Base-by-base conservation (phyloP, 2,888 invertebrate genomes). In the Mimas tiliae region DNA sequence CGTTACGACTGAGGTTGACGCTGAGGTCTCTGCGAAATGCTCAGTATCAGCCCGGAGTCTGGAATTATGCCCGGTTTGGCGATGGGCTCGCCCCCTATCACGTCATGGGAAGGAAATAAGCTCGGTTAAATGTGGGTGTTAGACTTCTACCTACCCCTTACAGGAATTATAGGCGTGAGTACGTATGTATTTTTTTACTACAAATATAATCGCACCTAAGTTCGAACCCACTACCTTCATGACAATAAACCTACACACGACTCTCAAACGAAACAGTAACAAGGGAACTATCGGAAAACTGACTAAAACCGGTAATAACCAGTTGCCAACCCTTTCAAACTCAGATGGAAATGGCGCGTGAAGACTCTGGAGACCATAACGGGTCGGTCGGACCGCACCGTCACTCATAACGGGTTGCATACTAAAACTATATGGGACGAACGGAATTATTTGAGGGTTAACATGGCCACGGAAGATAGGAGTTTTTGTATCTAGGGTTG, bases 281-380 rank as follows among this genome's bases (percentile, higher is more conserved):
- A 12, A 19, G 11, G 42, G 12, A 58, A 58, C 42, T 58, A 19
- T 65, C 34, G 53, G 19, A 65, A 64, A 62, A 73, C 58, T 58
- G 66, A 67, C 42, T 64, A 55, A 64, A 63, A 69, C 63, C 69
- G 38, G 67, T 68, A 65, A 72, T 74, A 71, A 67, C 64, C 69
- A 27, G 16, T 47, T 48, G 27, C 66, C 62, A 48, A 70, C 62
- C 66, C 66, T 68, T 65, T 67, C 69, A 68, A 53, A 68, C 65
- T 65, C 47, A 64, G 50, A 65, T 70, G 70, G 69, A 72, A 75
- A 77, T 77, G 74, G 68, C 62, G 67, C 73, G 73, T 74, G 64
- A 77, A 74, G 55, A 52, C 62, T 62, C 64, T 65, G 63, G 62
- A 64, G 65, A 65, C 47, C 67, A 65, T 62, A 62, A 53, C 48